phyloP scores from a whole-genome alignment of 2,113 vertebrate genomes.

The Excalfactoria chinensis region DNA sequence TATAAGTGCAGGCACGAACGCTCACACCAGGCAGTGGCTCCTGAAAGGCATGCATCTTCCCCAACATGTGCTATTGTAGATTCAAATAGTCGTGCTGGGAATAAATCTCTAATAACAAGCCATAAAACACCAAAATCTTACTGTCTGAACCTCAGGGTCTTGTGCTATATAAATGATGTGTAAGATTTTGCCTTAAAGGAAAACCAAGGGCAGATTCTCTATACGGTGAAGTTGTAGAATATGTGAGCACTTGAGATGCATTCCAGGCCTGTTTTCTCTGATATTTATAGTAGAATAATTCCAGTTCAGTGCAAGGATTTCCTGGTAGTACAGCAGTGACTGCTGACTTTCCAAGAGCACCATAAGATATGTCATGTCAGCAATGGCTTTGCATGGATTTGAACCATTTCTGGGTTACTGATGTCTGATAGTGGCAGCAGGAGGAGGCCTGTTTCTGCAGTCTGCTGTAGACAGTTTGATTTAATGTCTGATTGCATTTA shows the following conservation, averaged over 20 bases:
- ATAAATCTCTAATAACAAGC: slow-evolving; percentile 30
- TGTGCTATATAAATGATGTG: slow-evolving; percentile 17
- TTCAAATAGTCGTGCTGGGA: slow-evolving; percentile 1
- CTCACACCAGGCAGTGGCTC: background rate
- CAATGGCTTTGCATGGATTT: background rate
- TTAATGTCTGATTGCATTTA: slow-evolving; percentile 67
- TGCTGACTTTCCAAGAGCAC: background rate
- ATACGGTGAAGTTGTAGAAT: background rate
- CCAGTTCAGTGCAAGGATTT: background rate
- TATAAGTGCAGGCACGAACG: background rate
- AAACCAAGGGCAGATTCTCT: background rate
- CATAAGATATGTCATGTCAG: background rate
- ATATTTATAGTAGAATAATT: background rate
- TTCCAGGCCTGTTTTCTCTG: background rate
- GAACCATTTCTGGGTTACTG: background rate
- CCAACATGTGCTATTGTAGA: background rate
- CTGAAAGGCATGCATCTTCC: background rate
- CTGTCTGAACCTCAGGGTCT: background rate
- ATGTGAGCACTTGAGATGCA: background rate
- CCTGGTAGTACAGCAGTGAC: background rate
- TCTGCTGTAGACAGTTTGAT: slow-evolving; percentile 54
- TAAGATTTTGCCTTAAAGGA: background rate
- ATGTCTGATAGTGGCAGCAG: background rate
- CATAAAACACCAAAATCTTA: background rate
- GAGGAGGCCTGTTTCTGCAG: slow-evolving; percentile 7